Evolutionary conservation across 2,888 invertebrate species (phyloP).

Genomic region (Boloria euphrosyne): DNA sequence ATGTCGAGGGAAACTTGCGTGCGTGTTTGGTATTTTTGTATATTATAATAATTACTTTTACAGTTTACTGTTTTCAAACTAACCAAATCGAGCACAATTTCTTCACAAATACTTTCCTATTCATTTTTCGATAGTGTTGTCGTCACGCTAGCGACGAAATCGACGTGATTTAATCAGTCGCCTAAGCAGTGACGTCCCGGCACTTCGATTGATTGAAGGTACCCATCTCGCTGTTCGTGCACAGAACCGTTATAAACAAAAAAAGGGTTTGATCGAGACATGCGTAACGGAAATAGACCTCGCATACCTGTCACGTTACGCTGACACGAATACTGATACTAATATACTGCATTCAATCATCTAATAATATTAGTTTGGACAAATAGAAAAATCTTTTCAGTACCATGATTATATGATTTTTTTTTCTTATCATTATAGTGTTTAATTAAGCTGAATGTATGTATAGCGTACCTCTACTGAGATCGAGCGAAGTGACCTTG

Average conservation of each 20-base stretch:
- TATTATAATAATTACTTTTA: neutral
- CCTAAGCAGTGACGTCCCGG: conserved; percentile 68
- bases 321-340: conserved; percentile 75
- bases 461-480: conserved; percentile 89
- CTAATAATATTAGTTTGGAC: conserved; percentile 56
- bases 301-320: conserved; percentile 69
- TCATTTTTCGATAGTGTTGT: conserved; percentile 52
- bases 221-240: conserved; percentile 77
- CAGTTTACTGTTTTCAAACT: conserved; percentile 2
- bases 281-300: conserved; percentile 77
- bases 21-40: conserved; percentile 3
- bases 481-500: conserved; percentile 96
- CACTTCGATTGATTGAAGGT: conserved; percentile 74
- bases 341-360: conserved; percentile 72
- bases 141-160: conserved; percentile 58
- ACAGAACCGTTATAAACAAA: conserved; percentile 77
- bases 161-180: conserved; percentile 80
- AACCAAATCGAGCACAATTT: conserved; percentile 68
- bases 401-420: conserved; percentile 44
- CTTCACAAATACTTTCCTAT: conserved; percentile 66
- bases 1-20: neutral
- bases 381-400: conserved; percentile 58
- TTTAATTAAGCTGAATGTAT: conserved; percentile 39
- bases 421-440: conserved; percentile 20
- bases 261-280: conserved; percentile 74